Evolutionary conservation across 92 coral and sea anemone genomes (phyloP), one percentile per base, ranked within the genome.

Genomic region (Micromussa lordhowensis): DNA sequence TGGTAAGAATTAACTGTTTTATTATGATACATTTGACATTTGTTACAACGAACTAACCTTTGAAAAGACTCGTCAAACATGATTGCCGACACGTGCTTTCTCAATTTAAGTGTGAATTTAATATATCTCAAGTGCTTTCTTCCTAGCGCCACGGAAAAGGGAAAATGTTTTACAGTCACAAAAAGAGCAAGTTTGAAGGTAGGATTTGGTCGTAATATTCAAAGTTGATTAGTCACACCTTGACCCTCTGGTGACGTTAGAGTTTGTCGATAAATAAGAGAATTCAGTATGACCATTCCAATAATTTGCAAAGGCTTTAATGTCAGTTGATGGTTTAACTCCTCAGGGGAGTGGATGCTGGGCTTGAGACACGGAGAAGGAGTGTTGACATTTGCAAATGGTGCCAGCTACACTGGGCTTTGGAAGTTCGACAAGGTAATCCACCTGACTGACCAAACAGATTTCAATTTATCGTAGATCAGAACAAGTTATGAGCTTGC

Each of bases 361-460:
- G 94, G 91, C 14, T 34, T 96, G 82, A 92, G 98, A 38, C 95
- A 96, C 49, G 98, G 98, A 30, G 88, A 91, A 53, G 99, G 99
- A 36, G 91, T 88, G 79, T 83, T 96, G 87, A 89, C 89, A 10
- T 97, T 70, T 63, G 87, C 98, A 11, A 92, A 91, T 82, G 93
- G 94, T 80, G 96, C 96, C n/a, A 91, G 93, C 55, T 97, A 97
- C 88, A 87, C 85, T 16, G 99, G 99, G 15, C 91, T 87, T 58
- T 97, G 99, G 99, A 96, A 94, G 36, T 87, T 91, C 12, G 99
- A 94, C 85, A 97, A 97, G 92, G 99, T 97, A 72, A 63, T 63
- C 61, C 18, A 55, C 61, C 9, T 58, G 80, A 91, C 28, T 61
- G n/a, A 22, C 21, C 9, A 58, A 54, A 18, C 21, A 18, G 59